phyloP scores from a whole-genome alignment of 2,888 invertebrate genomes.

The Chloroclysta siterata region DNA sequence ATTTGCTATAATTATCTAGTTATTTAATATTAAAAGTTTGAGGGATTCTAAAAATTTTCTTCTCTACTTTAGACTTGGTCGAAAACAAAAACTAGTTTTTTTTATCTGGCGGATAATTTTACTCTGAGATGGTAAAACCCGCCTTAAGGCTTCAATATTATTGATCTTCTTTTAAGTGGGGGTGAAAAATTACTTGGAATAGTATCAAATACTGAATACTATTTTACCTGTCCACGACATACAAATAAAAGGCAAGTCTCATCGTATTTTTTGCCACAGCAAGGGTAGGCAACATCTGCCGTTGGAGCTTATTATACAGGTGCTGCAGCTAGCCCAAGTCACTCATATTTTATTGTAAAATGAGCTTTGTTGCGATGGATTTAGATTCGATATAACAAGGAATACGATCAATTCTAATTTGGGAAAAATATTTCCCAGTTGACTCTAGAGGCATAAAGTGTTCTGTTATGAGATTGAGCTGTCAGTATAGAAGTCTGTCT shows the following conservation, averaged over 20 bases:
- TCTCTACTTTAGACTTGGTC: too few species aligned
- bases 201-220: background rate
- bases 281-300: constrained; percentile 29
- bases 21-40: too few species aligned
- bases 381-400: background rate
- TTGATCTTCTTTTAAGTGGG: background rate
- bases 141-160: too few species aligned
- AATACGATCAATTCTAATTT: background rate
- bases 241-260: constrained; percentile 23
- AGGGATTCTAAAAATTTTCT: too few species aligned
- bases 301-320: constrained; percentile 21
- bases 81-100: too few species aligned
- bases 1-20: too few species aligned
- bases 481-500: too few species aligned
- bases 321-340: constrained; percentile 7
- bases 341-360: constrained; percentile 5
- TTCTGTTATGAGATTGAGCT: too few species aligned
- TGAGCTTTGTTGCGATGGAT: background rate
- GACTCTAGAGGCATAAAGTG: too few species aligned
- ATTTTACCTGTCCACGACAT: constrained; percentile 22
- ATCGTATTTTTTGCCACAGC: constrained; percentile 20
- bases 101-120: too few species aligned
- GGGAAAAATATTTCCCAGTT: too few species aligned
- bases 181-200: background rate
- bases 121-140: too few species aligned